Percentiles rank a stretch among this genome's conserved stretches.
phyloP scores from a whole-genome alignment of 2,797 vertebrate genomes.

The Paedocypris micromegethes region DNA sequence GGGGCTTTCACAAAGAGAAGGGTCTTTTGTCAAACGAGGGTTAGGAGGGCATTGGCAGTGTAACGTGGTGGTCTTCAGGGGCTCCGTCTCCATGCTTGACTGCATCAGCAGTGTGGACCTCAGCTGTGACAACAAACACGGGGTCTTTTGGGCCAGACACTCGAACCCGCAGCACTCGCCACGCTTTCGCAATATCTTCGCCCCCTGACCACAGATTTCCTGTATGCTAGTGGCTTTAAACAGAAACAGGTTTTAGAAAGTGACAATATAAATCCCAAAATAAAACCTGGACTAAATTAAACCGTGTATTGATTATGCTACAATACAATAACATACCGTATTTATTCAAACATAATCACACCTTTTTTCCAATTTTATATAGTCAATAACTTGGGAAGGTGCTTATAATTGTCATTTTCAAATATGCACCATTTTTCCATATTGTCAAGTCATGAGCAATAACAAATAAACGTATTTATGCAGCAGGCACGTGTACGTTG shows the following conservation, averaged over 20 bases:
- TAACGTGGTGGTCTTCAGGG: constrained; percentile 31
- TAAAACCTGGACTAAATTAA: too few relatives aligned
- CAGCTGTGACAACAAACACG: constrained; percentile 48
- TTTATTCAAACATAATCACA: too few relatives aligned
- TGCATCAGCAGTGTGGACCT: constrained; percentile 17
- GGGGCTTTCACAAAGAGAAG: constrained; percentile 20
- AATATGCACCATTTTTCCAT: too few relatives aligned
- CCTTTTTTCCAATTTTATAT: too few relatives aligned
- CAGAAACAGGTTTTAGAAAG: constrained; percentile 8
- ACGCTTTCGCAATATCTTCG: constrained; percentile 20
- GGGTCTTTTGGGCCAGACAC: constrained; percentile 13
- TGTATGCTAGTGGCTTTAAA: constrained; percentile 18
- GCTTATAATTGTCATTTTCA: too few relatives aligned
- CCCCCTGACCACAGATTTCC: constrained; percentile 25
- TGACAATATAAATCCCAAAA: background rate
- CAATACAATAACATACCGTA: too few relatives aligned
- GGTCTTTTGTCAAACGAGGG: constrained; percentile 34
- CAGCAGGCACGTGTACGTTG: too few relatives aligned
- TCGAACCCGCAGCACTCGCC: background rate
- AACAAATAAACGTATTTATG: too few relatives aligned
- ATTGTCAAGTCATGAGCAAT: too few relatives aligned
- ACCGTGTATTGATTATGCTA: too few relatives aligned
- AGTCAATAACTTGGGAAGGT: too few relatives aligned
- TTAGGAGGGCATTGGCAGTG: constrained; percentile 34
- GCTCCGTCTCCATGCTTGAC: constrained; percentile 5